phyloP scores from a whole-genome alignment of 1,140 invertebrate species.

The Cotesia typhae region DNA sequence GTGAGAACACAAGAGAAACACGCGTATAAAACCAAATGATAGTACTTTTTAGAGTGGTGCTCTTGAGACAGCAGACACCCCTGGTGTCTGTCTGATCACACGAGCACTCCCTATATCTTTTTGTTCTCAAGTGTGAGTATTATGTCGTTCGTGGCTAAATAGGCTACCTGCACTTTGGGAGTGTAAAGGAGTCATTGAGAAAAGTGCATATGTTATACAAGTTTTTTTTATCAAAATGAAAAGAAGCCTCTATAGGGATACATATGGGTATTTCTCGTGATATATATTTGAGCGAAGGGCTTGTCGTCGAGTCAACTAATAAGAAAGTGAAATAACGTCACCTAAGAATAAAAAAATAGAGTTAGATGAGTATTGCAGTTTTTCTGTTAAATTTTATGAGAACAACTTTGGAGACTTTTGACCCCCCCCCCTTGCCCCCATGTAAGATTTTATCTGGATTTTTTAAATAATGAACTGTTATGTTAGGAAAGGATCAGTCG shows the following conservation, averaged over 20 bases:
- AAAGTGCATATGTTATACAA: constrained; percentile 20
- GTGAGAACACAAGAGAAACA: constrained; percentile 31
- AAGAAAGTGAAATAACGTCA: no score
- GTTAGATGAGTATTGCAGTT: no score
- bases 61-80: constrained; percentile 57
- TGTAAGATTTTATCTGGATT: no score
- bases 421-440: no score
- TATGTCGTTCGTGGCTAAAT: constrained; percentile 54
- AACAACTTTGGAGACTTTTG: no score
- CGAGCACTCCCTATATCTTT: constrained; percentile 16
- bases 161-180: constrained; percentile 42
- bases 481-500: no score
- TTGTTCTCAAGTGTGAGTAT: constrained; percentile 51
- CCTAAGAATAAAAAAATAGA: no score
- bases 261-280: no score
- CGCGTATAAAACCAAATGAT: constrained; percentile 42
- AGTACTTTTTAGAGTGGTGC: constrained; percentile 43
- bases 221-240: neutral
- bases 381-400: no score
- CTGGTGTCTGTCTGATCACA: constrained; percentile 51
- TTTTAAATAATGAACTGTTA: no score
- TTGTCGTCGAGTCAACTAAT: no score
- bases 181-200: constrained; percentile 12
- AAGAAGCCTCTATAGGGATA: neutral
- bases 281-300: no score